Evolutionary conservation across 1,140 invertebrate genomes (phyloP), one percentile per base, ranked within the genome.

Genomic region (Zaprionus ornatus): DNA sequence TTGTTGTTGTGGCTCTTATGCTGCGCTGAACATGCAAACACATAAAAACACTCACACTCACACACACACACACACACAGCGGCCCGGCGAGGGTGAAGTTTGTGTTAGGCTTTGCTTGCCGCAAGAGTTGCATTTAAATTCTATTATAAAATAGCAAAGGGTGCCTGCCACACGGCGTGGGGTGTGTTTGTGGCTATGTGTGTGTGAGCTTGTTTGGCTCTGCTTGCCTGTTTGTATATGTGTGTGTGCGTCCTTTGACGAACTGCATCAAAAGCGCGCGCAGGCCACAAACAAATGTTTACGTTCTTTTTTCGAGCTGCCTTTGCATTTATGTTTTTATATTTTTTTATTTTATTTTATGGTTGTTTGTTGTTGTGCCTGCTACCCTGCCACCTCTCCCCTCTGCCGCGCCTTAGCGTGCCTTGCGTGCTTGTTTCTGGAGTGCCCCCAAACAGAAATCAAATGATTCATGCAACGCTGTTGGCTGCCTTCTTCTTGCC

Each of bases 111-210:
- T 76, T 81, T 74, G 78, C 59, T 69, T 69, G 82, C 79, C 72
- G 68, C 83, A 80, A 80, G 81, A 87, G 79, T 83, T 80, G 80
- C 77, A 86, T 86, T 75, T 83, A 87, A 83, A 86, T 86, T 86
- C 77, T 87, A 86, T 86, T 86, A 83, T 57, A 79, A 66, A 70
- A 79, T 67, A 55, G 63, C 25, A 59, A 86, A 63, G 66, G 75
- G 66, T 64, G 71, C 63, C 4, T 54, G 19, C 0, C 6, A 7
- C 17, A 23, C 27, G 4, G 17, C 32, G 15, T 23, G 13, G 59
- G 37, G 27, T 50, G 40, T 61, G 37, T 42, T 13, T 12, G 37
- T 32, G 54, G 4, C 13, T n/a, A 19, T 65, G 23, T 21, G n/a
- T 57, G 37, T 52, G 27, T 52, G 35, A 40, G 37, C 7, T 45